Percentiles rank a stretch among this genome's conserved stretches.
Conservation (phyloP, 2,113 vertebrate species). For the Cavia aperea region DNA sequence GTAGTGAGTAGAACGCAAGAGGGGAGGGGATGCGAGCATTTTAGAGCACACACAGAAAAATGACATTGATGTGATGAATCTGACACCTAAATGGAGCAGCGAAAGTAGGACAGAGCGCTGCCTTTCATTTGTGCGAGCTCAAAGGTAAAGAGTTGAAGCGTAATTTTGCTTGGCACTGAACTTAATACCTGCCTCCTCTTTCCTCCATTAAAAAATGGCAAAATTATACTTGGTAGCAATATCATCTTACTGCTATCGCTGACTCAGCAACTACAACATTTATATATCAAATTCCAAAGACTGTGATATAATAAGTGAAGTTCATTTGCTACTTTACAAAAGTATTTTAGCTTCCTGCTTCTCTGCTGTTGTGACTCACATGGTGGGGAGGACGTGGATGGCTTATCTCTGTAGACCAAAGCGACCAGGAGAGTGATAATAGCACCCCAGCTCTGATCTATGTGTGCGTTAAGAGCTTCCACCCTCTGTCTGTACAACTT, state of each 20-base stretch:
- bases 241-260: neutral
- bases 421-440: neutral
- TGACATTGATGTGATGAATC: slow-evolving; percentile 37
- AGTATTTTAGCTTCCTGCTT: neutral
- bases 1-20: neutral
- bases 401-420: neutral
- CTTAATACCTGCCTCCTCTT: slow-evolving; percentile 29
- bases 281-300: neutral
- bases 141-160: neutral
- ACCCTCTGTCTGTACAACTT: neutral
- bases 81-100: slow-evolving; percentile 51
- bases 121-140: neutral
- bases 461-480: neutral
- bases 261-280: slow-evolving; percentile 17
- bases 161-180: slow-evolving; percentile 36
- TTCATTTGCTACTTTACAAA: neutral
- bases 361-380: neutral
- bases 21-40: neutral
- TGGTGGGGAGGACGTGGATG: neutral
- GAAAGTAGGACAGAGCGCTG: slow-evolving; percentile 42
- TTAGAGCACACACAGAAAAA: neutral
- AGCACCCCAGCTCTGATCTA: neutral
- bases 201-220: neutral
- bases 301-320: neutral
- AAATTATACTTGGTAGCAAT: slow-evolving; percentile 9